A percentile compares a stretch with the other conserved stretches of the same genome.
These are phyloP conservation scores for Ophion ventricosus DNA, from an alignment of 2,888 invertebrate species.

Conservation along the genomic window DNA sequence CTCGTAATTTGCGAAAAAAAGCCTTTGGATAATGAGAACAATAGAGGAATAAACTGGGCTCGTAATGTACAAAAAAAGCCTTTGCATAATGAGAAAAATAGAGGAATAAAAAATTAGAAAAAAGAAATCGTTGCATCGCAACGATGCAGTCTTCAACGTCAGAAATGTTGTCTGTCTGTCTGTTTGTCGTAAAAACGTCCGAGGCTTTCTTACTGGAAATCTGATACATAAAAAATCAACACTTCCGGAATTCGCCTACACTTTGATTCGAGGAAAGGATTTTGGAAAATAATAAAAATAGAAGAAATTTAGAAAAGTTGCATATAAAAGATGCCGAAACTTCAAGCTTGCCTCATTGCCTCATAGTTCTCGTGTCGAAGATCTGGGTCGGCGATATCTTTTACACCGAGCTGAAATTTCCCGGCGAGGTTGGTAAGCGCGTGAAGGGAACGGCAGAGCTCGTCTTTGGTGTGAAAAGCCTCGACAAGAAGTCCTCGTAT, in stretches of 20 bases:
- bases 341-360: neutral
- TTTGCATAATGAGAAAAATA: too few relatives aligned
- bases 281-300: neutral
- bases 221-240: neutral
- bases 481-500: slow-evolving; percentile 26
- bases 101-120: too few relatives aligned
- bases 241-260: neutral
- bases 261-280: neutral
- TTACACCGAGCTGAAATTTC: slow-evolving; percentile 24
- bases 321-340: slow-evolving; percentile 24
- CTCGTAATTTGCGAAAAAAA: too few relatives aligned
- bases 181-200: too few relatives aligned
- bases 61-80: too few relatives aligned
- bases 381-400: slow-evolving; percentile 55
- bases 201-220: too few relatives aligned
- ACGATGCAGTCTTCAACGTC: too few relatives aligned
- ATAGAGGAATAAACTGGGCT: too few relatives aligned
- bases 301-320: neutral
- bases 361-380: slow-evolving; percentile 35
- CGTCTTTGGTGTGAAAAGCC: slow-evolving; percentile 43
- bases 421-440: neutral
- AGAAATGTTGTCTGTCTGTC: too few relatives aligned
- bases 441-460: neutral
- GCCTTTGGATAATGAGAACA: too few relatives aligned
- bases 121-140: too few relatives aligned